Percentiles rank a stretch among this genome's conserved stretches.
Conservation (phyloP, 1,140 invertebrate species). For the Lerema accius region DNA sequence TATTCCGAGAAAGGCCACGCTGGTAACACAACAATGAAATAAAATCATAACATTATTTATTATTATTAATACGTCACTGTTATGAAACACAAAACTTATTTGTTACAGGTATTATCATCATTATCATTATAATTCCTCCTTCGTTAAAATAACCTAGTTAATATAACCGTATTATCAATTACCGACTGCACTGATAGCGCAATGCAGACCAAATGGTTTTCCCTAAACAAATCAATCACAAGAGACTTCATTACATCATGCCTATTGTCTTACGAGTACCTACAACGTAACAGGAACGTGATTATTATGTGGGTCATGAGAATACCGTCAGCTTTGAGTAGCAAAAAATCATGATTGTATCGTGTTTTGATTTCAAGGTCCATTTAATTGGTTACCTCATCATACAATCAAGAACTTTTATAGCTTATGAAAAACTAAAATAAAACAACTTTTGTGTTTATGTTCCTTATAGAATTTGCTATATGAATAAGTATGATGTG, state of each 20-base stretch:
- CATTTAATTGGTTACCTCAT: constrained; percentile 28
- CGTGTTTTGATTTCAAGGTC: constrained; percentile 22
- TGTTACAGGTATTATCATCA: too few relatives aligned
- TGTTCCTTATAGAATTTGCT: too few relatives aligned
- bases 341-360: constrained; percentile 26
- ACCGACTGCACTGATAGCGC: not conserved
- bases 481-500: too few relatives aligned
- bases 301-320: constrained; percentile 33
- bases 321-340: constrained; percentile 20
- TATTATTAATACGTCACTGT: too few relatives aligned
- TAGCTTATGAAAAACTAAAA: not conserved
- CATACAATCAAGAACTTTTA: constrained; percentile 6
- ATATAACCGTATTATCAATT: too few relatives aligned
- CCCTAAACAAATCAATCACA: constrained; percentile 29
- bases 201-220: not conserved
- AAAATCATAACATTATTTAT: too few relatives aligned
- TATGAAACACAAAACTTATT: too few relatives aligned
- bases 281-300: constrained; percentile 8
- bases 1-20: too few relatives aligned
- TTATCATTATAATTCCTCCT: too few relatives aligned
- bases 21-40: too few relatives aligned
- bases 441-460: too few relatives aligned
- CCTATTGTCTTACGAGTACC: constrained; percentile 21
- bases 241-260: constrained; percentile 11
- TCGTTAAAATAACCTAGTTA: too few relatives aligned